phyloP scores from a whole-genome alignment of 1,140 invertebrate species.

The Lasioglossum albipes region DNA sequence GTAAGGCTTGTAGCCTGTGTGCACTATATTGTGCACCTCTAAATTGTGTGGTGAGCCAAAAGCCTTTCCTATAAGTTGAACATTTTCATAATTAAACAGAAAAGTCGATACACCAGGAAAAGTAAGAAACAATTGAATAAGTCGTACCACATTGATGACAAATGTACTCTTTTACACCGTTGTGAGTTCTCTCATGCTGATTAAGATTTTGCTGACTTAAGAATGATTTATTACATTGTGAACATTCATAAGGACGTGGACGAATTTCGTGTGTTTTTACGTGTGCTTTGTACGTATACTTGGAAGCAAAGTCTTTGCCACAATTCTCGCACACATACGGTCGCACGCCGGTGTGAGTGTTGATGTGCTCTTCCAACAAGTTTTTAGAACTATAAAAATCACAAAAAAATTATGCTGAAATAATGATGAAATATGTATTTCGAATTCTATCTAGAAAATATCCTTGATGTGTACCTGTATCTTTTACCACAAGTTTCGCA shows the following conservation, averaged over 20 bases:
- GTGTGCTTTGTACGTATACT: constrained; percentile 88
- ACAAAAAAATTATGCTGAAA: neutral
- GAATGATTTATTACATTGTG: constrained; percentile 86
- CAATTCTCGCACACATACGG: constrained; percentile 85
- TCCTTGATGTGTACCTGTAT: constrained; percentile 78
- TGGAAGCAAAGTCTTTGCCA: constrained; percentile 87
- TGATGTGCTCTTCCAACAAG: constrained; percentile 86
- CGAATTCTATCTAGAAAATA: neutral
- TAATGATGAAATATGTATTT: neutral
- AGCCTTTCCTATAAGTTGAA: constrained; percentile 82
- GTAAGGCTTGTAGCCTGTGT: constrained; percentile 86
- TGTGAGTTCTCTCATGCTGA: constrained; percentile 87
- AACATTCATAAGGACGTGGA: constrained; percentile 85
- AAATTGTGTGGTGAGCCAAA: constrained; percentile 88
- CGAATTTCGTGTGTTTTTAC: constrained; percentile 87
- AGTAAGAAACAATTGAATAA: constrained; percentile 5
- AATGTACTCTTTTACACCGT: constrained; percentile 85
- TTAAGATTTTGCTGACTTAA: constrained; percentile 87
- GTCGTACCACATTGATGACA: constrained; percentile 85
- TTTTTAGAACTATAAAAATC: constrained; percentile 81
- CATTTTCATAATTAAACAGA: neutral
- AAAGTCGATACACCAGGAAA: neutral
- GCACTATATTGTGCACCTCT: constrained; percentile 87
- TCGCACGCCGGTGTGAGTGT: constrained; percentile 85
- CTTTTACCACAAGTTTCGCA: constrained; percentile 84